Base-by-base conservation (phyloP, 2,888 invertebrate species). In the Linnaemya tessellans region DNA sequence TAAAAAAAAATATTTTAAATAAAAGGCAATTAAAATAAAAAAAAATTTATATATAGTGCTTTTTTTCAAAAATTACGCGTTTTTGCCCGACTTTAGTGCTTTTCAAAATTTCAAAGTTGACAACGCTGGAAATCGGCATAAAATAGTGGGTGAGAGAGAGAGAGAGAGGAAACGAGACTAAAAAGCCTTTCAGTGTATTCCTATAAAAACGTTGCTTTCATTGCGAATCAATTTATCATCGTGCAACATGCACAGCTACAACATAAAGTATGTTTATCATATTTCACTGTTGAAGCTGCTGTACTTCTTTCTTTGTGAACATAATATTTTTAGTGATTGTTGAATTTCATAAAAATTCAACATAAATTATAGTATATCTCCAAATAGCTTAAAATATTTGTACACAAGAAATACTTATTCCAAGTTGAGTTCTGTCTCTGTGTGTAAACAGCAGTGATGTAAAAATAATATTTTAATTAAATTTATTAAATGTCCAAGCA, bases 391-490 rank as follows among this genome's bases (percentile, higher is more conserved):
- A 5, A 60, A 60, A 51, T 18, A 54, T 54, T 38, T n/a, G 11
- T n/a, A 22, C 49, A 60, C 15, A 41, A 38, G 18, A 56, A 65
- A 65, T 62, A 41, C 38, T 62, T 51, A 62, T 58, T 73, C 73
- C 80, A 65, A 73, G 49, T 58, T 80, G 65, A 58, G 73, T 73
- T 65, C 58, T 30, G 41, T 51, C 41, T 73, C 74, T 67, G 64
- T 62, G 11, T 7, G n/a, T 18, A 58, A 18, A 25, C 51, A 25
- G 22, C 46, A 71, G 3, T 58, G 5, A 8, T 20, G 10, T 20
- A 51, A 51, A 20, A 51, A 51, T 1, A 10, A n/a, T 49, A 10
- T 20, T 58, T 71, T 58, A 58, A 58, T 71, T 58, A 71, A 71
- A 71, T 58, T 51, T 51, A 20, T 51, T 51, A 38, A 5, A 5